Percentiles rank a stretch among this genome's conserved stretches.
Conservation (phyloP, 2,797 vertebrate species). For the Esox lucius region DNA sequence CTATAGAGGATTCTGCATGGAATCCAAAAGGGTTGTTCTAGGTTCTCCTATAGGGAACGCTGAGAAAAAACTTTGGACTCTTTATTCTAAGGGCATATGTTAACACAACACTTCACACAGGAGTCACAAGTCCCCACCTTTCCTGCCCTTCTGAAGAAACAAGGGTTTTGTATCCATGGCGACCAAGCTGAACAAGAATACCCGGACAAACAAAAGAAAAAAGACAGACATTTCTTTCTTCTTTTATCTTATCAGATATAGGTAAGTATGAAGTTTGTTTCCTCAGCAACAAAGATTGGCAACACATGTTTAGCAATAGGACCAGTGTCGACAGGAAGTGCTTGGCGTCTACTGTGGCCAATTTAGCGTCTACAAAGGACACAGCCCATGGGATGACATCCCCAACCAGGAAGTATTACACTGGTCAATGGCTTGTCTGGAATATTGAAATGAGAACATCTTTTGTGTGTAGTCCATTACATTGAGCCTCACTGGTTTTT, state of each 20-base stretch:
- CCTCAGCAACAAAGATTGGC: constrained; percentile 52
- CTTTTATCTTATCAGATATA: constrained; percentile 27
- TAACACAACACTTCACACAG: neutral
- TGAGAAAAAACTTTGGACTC: too few species aligned
- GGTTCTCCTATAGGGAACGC: too few species aligned
- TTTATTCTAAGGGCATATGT: neutral
- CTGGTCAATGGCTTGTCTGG: neutral
- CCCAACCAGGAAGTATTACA: neutral
- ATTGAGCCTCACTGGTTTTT: neutral
- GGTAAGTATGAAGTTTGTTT: constrained; percentile 49
- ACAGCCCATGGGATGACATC: neutral
- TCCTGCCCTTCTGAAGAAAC: neutral
- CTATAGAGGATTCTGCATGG: too few species aligned
- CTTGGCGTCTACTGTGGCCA: neutral
- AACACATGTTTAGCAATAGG: constrained; percentile 36
- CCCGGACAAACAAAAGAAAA: too few species aligned
- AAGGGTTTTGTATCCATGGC: neutral
- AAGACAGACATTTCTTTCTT: constrained; percentile 11
- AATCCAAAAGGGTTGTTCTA: too few species aligned
- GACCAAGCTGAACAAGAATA: neutral
- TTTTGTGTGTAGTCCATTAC: neutral
- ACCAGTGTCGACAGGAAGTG: constrained; percentile 11
- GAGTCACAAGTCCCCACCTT: neutral
- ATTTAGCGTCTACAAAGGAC: constrained; percentile 2
- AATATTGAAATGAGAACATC: neutral